Percentiles rank a stretch among this genome's conserved stretches.
These are phyloP conservation scores for Leptocoma aspasia DNA, from an alignment of 2,113 vertebrate species.

Conservation along the genomic window DNA sequence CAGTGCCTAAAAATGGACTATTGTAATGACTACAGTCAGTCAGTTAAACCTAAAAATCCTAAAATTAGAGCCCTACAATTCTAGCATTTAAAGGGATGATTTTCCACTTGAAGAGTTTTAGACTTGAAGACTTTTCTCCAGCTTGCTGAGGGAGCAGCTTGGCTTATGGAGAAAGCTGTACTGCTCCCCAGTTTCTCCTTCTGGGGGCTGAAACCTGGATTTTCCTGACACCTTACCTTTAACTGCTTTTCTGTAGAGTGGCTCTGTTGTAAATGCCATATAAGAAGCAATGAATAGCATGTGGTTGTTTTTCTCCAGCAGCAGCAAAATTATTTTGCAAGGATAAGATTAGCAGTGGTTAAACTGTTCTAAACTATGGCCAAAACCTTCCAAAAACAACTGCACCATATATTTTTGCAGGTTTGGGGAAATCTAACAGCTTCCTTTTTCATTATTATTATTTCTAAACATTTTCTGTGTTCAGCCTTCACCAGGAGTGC, in stretches of 20 bases:
- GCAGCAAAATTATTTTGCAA: neutral
- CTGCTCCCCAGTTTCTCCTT: neutral
- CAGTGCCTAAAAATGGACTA: constrained; percentile 29
- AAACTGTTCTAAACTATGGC: neutral
- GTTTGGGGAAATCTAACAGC: neutral
- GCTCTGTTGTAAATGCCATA: neutral
- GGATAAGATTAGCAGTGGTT: neutral
- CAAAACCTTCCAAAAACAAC: neutral
- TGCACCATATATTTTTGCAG: neutral
- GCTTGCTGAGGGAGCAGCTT: neutral
- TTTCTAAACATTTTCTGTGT: neutral
- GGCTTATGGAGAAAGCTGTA: neutral
- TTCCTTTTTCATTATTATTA: neutral
- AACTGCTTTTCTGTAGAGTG: neutral
- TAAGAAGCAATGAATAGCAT: neutral
- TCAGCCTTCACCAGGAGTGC: neutral
- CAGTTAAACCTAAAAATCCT: constrained; percentile 8
- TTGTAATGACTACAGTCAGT: constrained; percentile 8
- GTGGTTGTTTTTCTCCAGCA: neutral
- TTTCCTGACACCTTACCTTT: neutral
- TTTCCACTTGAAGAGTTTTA: neutral
- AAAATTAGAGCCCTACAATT: neutral
- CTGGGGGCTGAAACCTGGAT: neutral
- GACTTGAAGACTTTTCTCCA: neutral
- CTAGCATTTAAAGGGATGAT: neutral